These are phyloP conservation scores for Lepus oiostolus DNA, from an alignment of 2,797 vertebrate species.

Conservation along the genomic window DNA sequence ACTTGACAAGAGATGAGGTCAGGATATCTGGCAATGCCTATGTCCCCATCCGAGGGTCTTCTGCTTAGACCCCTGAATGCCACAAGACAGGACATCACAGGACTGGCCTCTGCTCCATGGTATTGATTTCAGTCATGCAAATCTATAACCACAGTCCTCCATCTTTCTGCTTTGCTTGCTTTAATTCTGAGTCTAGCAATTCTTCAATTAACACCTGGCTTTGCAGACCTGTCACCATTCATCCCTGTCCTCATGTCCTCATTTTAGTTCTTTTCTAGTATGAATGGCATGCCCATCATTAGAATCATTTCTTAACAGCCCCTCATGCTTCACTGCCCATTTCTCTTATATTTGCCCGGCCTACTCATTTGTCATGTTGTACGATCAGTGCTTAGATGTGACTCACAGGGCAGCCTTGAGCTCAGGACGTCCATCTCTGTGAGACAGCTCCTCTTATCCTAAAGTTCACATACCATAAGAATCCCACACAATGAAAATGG, in stretches of 20 bases:
- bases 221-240: too few species aligned
- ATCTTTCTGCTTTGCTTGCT: background rate
- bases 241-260: background rate
- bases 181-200: background rate
- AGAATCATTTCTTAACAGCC: background rate
- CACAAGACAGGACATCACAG: rapidly evolving
- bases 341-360: background rate
- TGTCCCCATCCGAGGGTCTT: background rate
- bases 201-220: background rate
- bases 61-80: background rate
- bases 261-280: background rate
- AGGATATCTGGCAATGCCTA: too few species aligned
- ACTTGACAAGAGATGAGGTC: background rate
- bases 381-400: rapidly evolving
- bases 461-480: rapidly evolving
- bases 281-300: too few species aligned
- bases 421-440: background rate
- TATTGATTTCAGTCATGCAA: too few species aligned
- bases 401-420: background rate
- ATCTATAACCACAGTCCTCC: background rate
- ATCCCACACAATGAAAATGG: too few species aligned
- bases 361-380: background rate
- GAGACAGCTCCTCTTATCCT: too few species aligned
- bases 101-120: background rate
- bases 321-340: rapidly evolving